Evolutionary conservation across 1,140 invertebrate genomes (phyloP).

Genomic region (Procambarus virginalis): DNA sequence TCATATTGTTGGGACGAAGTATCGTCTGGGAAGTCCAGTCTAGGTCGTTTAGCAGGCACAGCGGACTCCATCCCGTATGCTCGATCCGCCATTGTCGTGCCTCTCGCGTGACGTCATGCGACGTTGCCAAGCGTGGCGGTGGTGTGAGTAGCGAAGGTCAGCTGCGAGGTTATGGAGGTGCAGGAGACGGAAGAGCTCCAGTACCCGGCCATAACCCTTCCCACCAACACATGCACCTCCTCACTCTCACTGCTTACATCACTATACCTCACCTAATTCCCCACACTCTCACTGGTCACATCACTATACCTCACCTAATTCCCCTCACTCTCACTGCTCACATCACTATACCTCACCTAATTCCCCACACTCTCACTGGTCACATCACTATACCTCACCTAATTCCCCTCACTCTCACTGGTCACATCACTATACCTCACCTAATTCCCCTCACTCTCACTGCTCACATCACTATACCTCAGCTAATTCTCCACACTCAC

Average conservation of each 20-base stretch:
- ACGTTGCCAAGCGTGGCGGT: constrained; percentile 58
- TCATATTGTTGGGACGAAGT: constrained; percentile 60
- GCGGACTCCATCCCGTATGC: constrained; percentile 63
- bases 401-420: too few relatives aligned
- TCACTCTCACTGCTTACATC: not conserved
- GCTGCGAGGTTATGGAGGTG: not conserved
- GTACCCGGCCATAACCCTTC: not conserved
- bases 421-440: too few relatives aligned
- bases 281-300: too few relatives aligned
- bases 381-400: too few relatives aligned
- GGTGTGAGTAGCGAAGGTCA: constrained; percentile 33
- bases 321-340: too few relatives aligned
- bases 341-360: too few relatives aligned
- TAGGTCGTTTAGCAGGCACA: constrained; percentile 68
- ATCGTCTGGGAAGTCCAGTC: constrained; percentile 67
- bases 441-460: too few relatives aligned
- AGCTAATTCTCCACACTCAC: too few relatives aligned
- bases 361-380: too few relatives aligned
- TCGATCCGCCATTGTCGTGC: constrained; percentile 66
- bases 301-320: too few relatives aligned
- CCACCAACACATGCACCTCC: not conserved
- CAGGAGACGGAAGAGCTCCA: not conserved
- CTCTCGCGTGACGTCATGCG: constrained; percentile 59
- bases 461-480: too few relatives aligned
- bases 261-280: too few relatives aligned